Evolutionary conservation across 1,140 invertebrate species (phyloP), one percentile per base, ranked within the genome.

Genomic region (Bombus pascuorum): DNA sequence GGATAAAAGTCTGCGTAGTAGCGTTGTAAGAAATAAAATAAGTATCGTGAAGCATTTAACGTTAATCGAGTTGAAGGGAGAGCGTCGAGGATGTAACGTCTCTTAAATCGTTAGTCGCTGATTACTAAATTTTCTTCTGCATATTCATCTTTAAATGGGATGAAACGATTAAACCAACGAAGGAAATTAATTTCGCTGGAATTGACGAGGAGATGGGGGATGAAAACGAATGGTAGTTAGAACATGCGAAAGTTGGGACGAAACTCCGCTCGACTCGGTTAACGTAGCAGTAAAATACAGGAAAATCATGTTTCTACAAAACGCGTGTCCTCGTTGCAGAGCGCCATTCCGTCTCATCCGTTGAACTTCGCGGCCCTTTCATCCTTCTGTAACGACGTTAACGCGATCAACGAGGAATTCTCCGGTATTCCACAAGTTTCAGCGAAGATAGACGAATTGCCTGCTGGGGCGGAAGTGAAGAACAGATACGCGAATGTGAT

Each of bases 401-500:
- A 97, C 22, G 96, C 96, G 8, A 96, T 98, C 62, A 96, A 96
- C 65, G 97, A 97, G 34, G 98, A 98, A 94, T 98, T 98, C 90
- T 93, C 96, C 1, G 96, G 97, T 90, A 97, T 98, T 83, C 98
- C 98, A 0, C 96, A 97, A 85, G 96, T 98, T 12, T 97, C 96
- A 4, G 97, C 97, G 0, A 96, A 97, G 72, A 96, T 97, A 81
- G 98, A 98, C 87, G 98, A 98, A 91, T 96, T 99, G 39, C 98
- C 98, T 1, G 93, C 96, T 0, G 98, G 98, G 1, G 98, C 97
- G 68, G 98, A 99, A 92, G 96, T 98, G 75, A 99, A 99, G 94
- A 99, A 99, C 94, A 96, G 98, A 90, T 99, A 98, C 95, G 98
- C 98, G 66, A 99, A 99, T 95, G 98, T 99, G 53, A 97, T 99